Evolutionary conservation across 2,797 vertebrate species (phyloP).

Genomic region (Aeoliscus strigatus): DNA sequence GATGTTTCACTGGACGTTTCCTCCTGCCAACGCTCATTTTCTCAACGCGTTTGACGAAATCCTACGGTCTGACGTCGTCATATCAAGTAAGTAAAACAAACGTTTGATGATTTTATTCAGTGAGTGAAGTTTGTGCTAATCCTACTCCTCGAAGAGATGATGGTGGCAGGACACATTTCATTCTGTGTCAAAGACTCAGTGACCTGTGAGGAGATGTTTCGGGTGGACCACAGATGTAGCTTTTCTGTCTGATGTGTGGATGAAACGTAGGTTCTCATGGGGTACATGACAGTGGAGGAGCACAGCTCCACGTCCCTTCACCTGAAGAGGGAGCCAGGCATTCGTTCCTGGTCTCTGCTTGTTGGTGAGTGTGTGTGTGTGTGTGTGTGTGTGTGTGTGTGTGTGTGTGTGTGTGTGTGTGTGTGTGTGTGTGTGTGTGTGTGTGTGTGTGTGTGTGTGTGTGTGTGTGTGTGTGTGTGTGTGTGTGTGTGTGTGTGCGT

Average conservation of each 20-base stretch:
- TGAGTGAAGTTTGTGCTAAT: constrained; percentile 1
- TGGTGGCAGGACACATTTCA: no score
- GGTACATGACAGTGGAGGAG: constrained; percentile 88
- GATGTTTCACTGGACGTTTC: constrained; percentile 26
- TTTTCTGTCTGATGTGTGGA: not conserved
- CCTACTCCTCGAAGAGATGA: no score
- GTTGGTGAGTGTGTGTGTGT: constrained; percentile 78
- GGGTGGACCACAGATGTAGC: no score
- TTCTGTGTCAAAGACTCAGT: no score
- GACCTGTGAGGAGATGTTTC: no score
- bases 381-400: constrained; percentile 23
- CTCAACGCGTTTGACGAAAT: not conserved
- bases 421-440: constrained; percentile 21
- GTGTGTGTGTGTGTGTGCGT: constrained; percentile 21
- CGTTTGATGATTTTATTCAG: not conserved
- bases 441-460: constrained; percentile 90
- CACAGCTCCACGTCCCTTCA: constrained; percentile 78
- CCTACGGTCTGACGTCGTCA: no score
- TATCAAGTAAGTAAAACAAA: constrained; percentile 38
- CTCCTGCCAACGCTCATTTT: not conserved
- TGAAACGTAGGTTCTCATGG: constrained; percentile 64
- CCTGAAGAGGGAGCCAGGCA: constrained; percentile 87
- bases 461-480: not conserved
- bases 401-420: not conserved
- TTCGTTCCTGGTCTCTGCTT: constrained; percentile 93